Conservation (phyloP, 2,888 invertebrate species). For the Celastrina argiolus region DNA sequence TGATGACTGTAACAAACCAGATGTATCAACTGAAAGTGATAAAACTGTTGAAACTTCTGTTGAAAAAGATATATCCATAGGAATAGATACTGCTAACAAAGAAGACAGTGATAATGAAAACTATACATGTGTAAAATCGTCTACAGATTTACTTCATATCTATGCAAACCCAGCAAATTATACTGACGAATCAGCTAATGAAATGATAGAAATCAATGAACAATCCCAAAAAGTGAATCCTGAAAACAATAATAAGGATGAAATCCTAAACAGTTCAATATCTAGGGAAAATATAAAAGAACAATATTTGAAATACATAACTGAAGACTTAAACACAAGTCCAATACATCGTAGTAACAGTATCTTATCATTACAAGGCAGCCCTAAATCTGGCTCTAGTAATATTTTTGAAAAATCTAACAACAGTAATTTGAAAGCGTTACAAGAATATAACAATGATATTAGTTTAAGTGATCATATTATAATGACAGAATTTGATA, state of each 20-base stretch:
- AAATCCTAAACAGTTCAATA: neutral
- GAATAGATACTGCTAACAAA: slow-evolving; percentile 22
- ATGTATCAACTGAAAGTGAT: neutral
- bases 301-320: neutral
- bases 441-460: slow-evolving; percentile 22
- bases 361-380: neutral
- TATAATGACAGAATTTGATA: slow-evolving; percentile 36
- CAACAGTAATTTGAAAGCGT: neutral
- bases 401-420: neutral
- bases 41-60: neutral
- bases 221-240: neutral
- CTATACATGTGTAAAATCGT: slow-evolving; percentile 32
- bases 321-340: neutral
- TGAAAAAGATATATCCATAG: neutral
- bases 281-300: neutral
- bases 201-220: neutral
- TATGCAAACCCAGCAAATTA: slow-evolving; percentile 21
- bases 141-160: slow-evolving; percentile 34
- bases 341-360: neutral
- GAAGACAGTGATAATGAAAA: slow-evolving; percentile 23
- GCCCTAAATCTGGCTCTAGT: neutral
- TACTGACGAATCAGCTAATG: neutral
- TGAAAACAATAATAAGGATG: neutral
- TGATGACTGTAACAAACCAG: neutral
- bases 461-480: slow-evolving; percentile 41